phyloP scores from a whole-genome alignment of 2,797 vertebrate genomes.

The Tapera naevia region DNA sequence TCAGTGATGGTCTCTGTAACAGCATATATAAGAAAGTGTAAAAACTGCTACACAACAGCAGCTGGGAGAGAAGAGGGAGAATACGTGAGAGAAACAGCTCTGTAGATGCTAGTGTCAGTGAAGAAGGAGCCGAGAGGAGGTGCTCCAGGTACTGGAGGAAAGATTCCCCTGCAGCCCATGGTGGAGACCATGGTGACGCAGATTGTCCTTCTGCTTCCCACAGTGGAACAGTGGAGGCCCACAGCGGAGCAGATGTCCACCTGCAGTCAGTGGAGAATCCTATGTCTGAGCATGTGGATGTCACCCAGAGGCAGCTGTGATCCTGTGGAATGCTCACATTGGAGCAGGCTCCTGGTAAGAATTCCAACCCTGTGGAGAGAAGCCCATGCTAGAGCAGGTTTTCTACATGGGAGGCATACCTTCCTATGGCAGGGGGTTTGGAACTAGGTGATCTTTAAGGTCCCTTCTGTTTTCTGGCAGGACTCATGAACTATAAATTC shows the following conservation, averaged over 20 bases:
- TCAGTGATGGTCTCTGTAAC: not conserved
- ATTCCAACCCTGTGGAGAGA: no score
- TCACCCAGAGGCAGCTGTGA: not conserved
- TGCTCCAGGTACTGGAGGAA: accelerated
- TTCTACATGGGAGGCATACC: not conserved
- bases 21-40: not conserved
- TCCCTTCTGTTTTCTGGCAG: no score
- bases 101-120: not conserved
- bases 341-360: not conserved
- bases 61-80: not conserved
- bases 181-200: not conserved
- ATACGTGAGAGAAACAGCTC: not conserved
- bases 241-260: no score
- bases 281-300: accelerated
- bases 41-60: not conserved
- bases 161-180: not conserved
- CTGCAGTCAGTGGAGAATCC: not conserved
- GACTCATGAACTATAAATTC: no score
- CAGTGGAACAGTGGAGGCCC: no score
- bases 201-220: no score
- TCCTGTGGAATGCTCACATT: accelerated
- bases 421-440: no score
- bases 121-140: not conserved
- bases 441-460: no score
- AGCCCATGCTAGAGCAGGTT: not conserved